Base-by-base conservation (phyloP, 1,140 invertebrate species). In the Anastrepha obliqua region DNA sequence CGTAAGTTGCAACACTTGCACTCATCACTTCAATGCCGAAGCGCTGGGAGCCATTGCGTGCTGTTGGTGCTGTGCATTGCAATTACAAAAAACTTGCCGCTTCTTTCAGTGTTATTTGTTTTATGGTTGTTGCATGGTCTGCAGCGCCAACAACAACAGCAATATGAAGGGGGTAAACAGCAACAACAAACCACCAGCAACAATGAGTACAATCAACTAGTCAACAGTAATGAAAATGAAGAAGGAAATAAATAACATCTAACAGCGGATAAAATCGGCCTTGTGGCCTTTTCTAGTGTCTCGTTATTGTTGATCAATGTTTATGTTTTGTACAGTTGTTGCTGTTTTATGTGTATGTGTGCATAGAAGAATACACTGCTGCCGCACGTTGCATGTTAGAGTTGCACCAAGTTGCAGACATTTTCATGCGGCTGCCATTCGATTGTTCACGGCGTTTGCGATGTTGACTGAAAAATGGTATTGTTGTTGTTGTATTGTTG, bases 201-300 rank as follows among this genome's bases (percentile, higher is more conserved):
- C 42, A 74, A 81, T 81, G 74, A 81, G 47, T 81, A 55, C 74
- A 81, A 81, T 81, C 74, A 81, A 81, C 74, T 81, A 81, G 74
- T 29, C 74, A 81, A 81, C 47, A 81, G 74, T 55, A 81, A 81
- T 81, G 74, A 55, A 81, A 81, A 81, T 29, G 44, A 47, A 81
- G 74, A 81, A 81, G 74, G 74, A 81, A 81, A 81, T 81, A 81
- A 81, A 81, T 58, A 81, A 81, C 39, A 81, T 81, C n/a, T 42
- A 51, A 81, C 74, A 81, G 44, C 47, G 74, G 74, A 81, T 81
- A 81, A 81, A 81, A 55, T 55, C 74, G 74, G 74, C 74, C 74
- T 81, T 81, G 74, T 55, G 17, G 74, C 47, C 74, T 86, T 29
- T 62, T 60, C 51, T 64, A 65, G 62, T 86, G 85, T 60, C 39